A percentile compares a stretch with the other conserved stretches of the same genome.
phyloP scores from a whole-genome alignment of 64 coral and sea anemone genomes.

The Stylophora pistillata region DNA sequence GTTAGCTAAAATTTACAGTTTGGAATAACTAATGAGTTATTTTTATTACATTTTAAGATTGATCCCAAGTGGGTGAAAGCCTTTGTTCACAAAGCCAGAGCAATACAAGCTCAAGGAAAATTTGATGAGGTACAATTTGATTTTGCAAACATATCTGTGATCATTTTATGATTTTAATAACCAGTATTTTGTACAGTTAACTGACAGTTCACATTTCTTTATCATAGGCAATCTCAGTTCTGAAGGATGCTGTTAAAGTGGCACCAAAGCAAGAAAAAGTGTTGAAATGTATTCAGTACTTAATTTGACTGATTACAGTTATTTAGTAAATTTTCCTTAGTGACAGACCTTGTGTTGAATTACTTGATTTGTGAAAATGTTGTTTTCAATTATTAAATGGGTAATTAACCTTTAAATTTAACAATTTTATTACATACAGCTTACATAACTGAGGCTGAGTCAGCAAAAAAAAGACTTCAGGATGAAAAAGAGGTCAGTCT shows the following conservation, averaged over 20 bases:
- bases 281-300: conserved; percentile 4
- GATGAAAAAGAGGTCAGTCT: conserved; percentile 34
- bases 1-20: no score
- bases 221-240: conserved; percentile 3
- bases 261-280: conserved; percentile 42
- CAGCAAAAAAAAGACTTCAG: conserved; percentile 16
- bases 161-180: no score
- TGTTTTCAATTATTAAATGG: background rate
- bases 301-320: background rate
- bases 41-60: conserved; percentile 4
- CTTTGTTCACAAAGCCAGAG: conserved; percentile 48
- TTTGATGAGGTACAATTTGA: conserved; percentile 32
- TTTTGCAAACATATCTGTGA: background rate
- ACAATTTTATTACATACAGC: background rate
- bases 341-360: no score
- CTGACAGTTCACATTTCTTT: background rate
- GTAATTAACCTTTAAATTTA: background rate
- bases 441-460: conserved; percentile 33
- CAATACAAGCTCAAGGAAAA: conserved; percentile 31
- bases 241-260: conserved; percentile 22
- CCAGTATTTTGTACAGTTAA: background rate
- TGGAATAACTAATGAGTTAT: background rate
- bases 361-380: no score
- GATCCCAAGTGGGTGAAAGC: conserved; percentile 33
- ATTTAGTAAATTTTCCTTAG: background rate